phyloP scores from a whole-genome alignment of 1,140 invertebrate species.

The Eulimnadia texana region DNA sequence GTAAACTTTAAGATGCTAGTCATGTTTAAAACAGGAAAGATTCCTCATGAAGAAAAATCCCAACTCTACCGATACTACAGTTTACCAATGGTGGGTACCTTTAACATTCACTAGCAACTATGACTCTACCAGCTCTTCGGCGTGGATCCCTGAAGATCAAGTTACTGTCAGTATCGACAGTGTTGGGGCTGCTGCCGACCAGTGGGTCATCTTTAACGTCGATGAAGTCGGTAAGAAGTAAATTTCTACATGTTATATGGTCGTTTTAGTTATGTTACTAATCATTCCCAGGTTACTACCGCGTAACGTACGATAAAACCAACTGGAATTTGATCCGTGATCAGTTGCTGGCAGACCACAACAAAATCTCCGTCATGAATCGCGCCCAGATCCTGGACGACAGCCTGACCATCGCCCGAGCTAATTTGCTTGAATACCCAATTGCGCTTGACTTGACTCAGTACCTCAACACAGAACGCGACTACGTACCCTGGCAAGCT shows the following conservation, averaged over 20 bases:
- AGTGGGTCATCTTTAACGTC: slow-evolving; percentile 16
- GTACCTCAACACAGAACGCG: slow-evolving; percentile 54
- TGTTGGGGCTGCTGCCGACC: neutral
- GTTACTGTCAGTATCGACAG: neutral
- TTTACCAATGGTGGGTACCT: slow-evolving; percentile 17
- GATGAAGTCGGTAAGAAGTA: slow-evolving; percentile 7
- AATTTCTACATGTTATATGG: neutral
- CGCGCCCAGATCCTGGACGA: slow-evolving; percentile 79
- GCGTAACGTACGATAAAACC: slow-evolving; percentile 60
- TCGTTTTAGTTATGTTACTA: neutral
- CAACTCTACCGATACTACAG: slow-evolving; percentile 11
- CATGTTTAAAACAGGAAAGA: neutral
- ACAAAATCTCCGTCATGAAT: slow-evolving; percentile 55
- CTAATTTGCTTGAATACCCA: slow-evolving; percentile 46
- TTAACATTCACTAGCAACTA: slow-evolving; percentile 16
- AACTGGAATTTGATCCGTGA: slow-evolving; percentile 62
- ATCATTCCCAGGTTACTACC: slow-evolving; percentile 49
- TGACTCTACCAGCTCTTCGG: neutral
- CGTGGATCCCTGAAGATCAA: slow-evolving; percentile 2
- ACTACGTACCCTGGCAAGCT: slow-evolving; percentile 64
- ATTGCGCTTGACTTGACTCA: slow-evolving; percentile 56
- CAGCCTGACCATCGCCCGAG: slow-evolving; percentile 62
- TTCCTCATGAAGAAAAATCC: slow-evolving; percentile 12
- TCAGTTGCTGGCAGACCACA: slow-evolving; percentile 41
- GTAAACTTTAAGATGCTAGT: neutral